Percentiles rank a stretch among this genome's conserved stretches.
Evolutionary conservation across 2,888 invertebrate genomes (phyloP).

Genomic region (Hirtodrosophila confusa): DNA sequence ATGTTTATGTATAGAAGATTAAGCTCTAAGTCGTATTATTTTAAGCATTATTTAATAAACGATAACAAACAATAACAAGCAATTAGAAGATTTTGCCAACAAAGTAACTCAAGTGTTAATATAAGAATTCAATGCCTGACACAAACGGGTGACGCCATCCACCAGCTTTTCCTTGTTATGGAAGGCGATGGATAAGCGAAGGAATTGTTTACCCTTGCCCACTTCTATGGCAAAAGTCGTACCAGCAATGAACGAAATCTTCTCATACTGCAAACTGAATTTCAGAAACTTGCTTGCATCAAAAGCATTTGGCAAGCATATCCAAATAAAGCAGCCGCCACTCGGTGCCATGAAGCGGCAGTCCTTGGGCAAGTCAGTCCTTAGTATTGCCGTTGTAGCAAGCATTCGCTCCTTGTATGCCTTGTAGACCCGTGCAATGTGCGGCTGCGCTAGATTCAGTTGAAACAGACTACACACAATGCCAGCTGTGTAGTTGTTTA

Average conservation of each 20-base stretch:
- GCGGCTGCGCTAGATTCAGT: constrained; percentile 84
- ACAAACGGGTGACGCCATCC: constrained; percentile 80
- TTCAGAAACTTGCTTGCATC: constrained; percentile 83
- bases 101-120: constrained; percentile 14
- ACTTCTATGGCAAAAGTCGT: constrained; percentile 82
- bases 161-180: constrained; percentile 82
- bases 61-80: constrained; percentile 52
- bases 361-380: constrained; percentile 83
- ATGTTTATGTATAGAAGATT: constrained; percentile 41
- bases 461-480: constrained; percentile 86
- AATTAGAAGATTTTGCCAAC: constrained; percentile 61
- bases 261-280: constrained; percentile 83
- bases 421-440: constrained; percentile 83
- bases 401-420: constrained; percentile 85
- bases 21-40: constrained; percentile 59
- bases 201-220: constrained; percentile 81
- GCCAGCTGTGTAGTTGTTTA: constrained; percentile 86
- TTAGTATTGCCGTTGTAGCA: constrained; percentile 83
- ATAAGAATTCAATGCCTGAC: constrained; percentile 81
- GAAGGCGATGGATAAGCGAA: constrained; percentile 85
- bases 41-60: constrained; percentile 64
- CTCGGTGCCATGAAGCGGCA: constrained; percentile 84
- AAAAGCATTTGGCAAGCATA: constrained; percentile 84
- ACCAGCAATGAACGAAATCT: constrained; percentile 85
- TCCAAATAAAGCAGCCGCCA: constrained; percentile 88